Conservation (phyloP, 1,140 invertebrate species). For the Apis cerana region DNA sequence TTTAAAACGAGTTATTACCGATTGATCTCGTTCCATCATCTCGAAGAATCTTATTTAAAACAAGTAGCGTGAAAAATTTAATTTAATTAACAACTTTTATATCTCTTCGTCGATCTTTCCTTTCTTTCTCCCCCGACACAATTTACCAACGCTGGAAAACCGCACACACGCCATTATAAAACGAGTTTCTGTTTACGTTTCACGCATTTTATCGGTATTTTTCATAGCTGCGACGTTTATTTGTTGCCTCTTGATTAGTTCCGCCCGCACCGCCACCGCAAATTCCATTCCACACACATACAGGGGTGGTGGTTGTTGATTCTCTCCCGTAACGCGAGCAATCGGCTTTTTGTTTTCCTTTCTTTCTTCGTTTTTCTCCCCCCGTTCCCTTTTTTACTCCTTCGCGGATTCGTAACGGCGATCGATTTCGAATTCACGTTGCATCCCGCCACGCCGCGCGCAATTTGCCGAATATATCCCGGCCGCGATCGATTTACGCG, state of each 20-base stretch:
- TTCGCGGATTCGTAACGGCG: neutral
- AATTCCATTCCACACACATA: neutral
- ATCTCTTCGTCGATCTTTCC: neutral
- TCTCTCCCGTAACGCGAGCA: no score
- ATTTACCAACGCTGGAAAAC: slow-evolving; percentile 39
- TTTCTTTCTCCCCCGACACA: slow-evolving; percentile 18
- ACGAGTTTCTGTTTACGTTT: slow-evolving; percentile 49
- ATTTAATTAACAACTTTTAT: no score
- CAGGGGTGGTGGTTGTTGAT: no score
- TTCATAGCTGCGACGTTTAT: slow-evolving; percentile 49
- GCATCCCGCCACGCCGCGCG: neutral
- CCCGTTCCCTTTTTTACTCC: no score
- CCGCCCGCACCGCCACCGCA: neutral
- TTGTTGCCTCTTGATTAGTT: slow-evolving; percentile 24
- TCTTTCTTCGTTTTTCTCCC: neutral
- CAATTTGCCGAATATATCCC: neutral
- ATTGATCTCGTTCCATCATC: no score
- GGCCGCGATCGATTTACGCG: neutral
- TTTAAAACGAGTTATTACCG: no score
- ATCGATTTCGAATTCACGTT: neutral
- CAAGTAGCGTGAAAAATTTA: no score
- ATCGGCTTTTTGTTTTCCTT: no score
- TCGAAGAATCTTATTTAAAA: no score
- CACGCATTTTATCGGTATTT: slow-evolving; percentile 51
- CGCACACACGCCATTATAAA: slow-evolving; percentile 45